Evolutionary conservation across 2,113 vertebrate genomes (phyloP).

Genomic region (Chaetorhynchus papuensis): DNA sequence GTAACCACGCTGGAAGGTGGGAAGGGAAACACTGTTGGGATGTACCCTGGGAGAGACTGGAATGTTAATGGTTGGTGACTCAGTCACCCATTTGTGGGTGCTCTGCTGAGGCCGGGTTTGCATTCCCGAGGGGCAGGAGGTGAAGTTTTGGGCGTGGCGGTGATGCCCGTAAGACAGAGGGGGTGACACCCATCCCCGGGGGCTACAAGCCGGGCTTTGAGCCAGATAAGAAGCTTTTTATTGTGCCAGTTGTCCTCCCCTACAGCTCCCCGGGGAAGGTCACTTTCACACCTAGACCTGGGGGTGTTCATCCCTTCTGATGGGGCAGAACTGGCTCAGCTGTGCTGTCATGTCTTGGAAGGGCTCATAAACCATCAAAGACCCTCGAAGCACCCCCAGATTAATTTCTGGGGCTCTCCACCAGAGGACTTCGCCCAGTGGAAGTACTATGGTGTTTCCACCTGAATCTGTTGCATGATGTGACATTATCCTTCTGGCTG

Average conservation of each 20-base stretch:
- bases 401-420: background rate
- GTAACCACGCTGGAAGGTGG: background rate
- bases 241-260: background rate
- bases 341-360: background rate
- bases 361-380: background rate
- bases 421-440: background rate
- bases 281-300: background rate
- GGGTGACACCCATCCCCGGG: rapidly evolving
- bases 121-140: background rate
- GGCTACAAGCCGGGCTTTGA: rapidly evolving
- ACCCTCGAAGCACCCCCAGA: background rate
- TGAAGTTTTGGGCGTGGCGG: background rate
- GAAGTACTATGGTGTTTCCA: background rate
- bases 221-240: background rate
- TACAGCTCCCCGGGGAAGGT: rapidly evolving
- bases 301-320: background rate
- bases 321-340: too few relatives aligned
- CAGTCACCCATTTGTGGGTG: rapidly evolving
- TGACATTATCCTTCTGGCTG: background rate
- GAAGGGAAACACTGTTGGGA: background rate
- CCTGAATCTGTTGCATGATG: background rate
- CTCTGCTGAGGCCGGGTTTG: background rate
- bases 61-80: background rate
- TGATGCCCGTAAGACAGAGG: rapidly evolving
- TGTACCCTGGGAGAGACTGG: background rate